Evolutionary conservation across 23 tunicate genomes (phyloP).

Genomic region (Oikopleura vanhoeffeni): DNA sequence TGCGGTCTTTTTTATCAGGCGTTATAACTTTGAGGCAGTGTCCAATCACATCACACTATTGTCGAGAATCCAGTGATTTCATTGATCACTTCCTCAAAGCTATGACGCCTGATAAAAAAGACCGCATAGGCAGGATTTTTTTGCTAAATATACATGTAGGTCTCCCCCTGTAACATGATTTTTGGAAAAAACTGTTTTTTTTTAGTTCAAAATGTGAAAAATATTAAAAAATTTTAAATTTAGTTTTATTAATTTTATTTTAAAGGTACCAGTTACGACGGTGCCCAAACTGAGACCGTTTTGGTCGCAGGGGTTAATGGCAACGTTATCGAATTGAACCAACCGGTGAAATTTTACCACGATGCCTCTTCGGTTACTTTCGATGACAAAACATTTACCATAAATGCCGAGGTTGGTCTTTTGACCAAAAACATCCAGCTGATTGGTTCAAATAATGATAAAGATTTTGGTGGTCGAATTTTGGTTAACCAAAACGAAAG

Average conservation of each 20-base stretch:
- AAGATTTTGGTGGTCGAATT: background rate
- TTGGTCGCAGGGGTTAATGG: slow-evolving; percentile 19
- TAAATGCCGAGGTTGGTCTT: slow-evolving; percentile 50
- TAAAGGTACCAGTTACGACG: background rate
- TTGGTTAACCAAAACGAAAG: background rate
- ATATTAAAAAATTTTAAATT: background rate
- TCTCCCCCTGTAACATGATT: background rate
- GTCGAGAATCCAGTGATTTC: too few relatives aligned
- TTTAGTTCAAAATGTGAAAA: background rate
- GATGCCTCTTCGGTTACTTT: slow-evolving; percentile 20
- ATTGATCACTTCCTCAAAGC: too few relatives aligned
- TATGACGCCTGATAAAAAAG: too few relatives aligned
- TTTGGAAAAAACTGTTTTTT: background rate
- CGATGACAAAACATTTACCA: slow-evolving; percentile 12
- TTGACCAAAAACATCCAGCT: slow-evolving; percentile 39
- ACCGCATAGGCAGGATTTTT: background rate
- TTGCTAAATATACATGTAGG: background rate
- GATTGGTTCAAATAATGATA: background rate
- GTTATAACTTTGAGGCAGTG: too few relatives aligned
- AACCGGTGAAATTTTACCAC: slow-evolving; percentile 28
- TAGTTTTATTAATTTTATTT: background rate
- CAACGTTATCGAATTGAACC: slow-evolving; percentile 21
- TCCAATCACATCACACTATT: too few relatives aligned
- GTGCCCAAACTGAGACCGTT: background rate
- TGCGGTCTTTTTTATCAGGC: too few relatives aligned